These are phyloP conservation scores for Paracentrotus lividus DNA, from an alignment of 53 echinoderm and acorn worm genomes.

Conservation along the genomic window DNA sequence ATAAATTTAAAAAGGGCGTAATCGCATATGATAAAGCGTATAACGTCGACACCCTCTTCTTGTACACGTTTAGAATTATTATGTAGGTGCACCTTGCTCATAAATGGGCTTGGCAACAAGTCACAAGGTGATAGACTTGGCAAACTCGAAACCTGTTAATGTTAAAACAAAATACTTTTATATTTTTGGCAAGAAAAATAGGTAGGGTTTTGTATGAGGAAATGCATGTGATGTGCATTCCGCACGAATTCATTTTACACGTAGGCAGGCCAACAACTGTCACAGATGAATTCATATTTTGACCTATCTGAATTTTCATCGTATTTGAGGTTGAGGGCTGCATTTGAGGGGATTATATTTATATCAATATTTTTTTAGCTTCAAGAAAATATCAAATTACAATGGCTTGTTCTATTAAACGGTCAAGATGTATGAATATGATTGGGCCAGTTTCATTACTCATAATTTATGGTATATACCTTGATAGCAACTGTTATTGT, in stretches of 20 bases:
- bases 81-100: neutral
- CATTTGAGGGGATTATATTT: constrained; percentile 12
- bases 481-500: neutral
- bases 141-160: neutral
- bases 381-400: neutral
- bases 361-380: neutral
- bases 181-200: neutral
- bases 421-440: constrained; percentile 12
- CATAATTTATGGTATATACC: neutral
- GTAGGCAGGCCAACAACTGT: neutral
- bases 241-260: neutral
- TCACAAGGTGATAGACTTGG: neutral
- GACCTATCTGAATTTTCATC: constrained; percentile 10
- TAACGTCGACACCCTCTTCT: neutral
- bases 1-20: neutral
- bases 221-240: neutral
- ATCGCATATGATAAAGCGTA: too few species aligned
- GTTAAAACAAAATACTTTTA: neutral
- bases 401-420: constrained; percentile 17
- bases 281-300: constrained; percentile 4
- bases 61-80: neutral
- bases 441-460: neutral
- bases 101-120: neutral
- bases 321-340: neutral
- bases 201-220: neutral